Percentiles rank a stretch among this genome's conserved stretches.
Conservation (phyloP, 2,797 vertebrate genomes). For the Chelon labrosus region DNA sequence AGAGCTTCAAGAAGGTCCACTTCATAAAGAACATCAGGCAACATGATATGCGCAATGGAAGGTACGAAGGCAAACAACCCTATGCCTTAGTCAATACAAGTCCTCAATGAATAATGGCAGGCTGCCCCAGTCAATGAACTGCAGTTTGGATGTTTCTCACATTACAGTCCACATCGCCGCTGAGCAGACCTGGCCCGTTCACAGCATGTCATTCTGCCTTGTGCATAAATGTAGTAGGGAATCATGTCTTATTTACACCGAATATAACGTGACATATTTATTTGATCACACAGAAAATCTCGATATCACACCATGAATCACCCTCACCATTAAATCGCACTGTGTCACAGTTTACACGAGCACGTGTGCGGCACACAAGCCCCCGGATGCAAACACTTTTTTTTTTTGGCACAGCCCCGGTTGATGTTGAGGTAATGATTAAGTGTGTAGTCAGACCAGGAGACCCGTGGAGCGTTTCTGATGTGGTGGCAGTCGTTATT, state of each 20-base stretch:
- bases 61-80: constrained; percentile 84
- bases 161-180: constrained; percentile 54
- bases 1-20: constrained; percentile 99
- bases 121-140: constrained; percentile 66
- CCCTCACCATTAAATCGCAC: constrained; percentile 4
- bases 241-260: constrained; percentile 5
- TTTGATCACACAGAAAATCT: constrained; percentile 21
- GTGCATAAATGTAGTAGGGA: constrained; percentile 27
- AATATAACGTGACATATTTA: constrained; percentile 13
- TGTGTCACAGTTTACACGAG: constrained; percentile 16
- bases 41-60: constrained; percentile 96
- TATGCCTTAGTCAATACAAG: constrained; percentile 52
- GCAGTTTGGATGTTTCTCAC: constrained; percentile 63
- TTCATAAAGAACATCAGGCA: constrained; percentile 99
- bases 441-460: neutral
- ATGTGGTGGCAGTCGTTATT: constrained; percentile 14
- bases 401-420: neutral
- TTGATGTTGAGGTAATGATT: neutral
- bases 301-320: constrained; percentile 28
- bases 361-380: constrained; percentile 35
- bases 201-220: constrained; percentile 29
- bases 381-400: constrained; percentile 2
- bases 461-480: neutral
- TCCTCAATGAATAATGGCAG: constrained; percentile 60
- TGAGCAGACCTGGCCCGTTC: constrained; percentile 18